A percentile compares a stretch with the other conserved stretches of the same genome.
Conservation (phyloP, 1,140 invertebrate species). For the Drosophila arizonae region DNA sequence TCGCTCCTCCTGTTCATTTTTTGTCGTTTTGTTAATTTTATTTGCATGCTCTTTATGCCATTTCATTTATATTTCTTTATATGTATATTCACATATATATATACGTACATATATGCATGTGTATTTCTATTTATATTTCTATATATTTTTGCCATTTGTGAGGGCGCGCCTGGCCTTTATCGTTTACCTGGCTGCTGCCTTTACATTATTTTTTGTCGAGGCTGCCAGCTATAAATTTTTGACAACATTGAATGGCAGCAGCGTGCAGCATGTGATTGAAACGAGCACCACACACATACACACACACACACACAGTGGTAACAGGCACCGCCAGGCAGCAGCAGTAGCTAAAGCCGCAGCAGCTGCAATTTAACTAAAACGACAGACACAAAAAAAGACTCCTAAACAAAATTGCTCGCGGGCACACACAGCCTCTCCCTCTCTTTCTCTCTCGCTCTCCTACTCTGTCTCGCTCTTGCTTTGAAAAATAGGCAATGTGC, state of each 20-base stretch:
- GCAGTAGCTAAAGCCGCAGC: constrained; percentile 17
- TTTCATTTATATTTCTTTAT: constrained; percentile 72
- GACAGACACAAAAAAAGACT: constrained; percentile 26
- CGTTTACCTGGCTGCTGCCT: constrained; percentile 22
- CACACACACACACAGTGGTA: constrained; percentile 22
- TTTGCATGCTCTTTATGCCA: constrained; percentile 71
- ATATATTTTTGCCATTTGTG: constrained; percentile 11
- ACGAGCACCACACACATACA: constrained; percentile 25
- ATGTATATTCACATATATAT: constrained; percentile 5
- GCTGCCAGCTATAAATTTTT: constrained; percentile 67
- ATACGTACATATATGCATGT: constrained; percentile 58
- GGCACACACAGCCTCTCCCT: constrained; percentile 11
- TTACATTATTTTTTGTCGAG: background rate
- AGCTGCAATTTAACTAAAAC: constrained; percentile 43
- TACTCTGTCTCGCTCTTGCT: constrained; percentile 27
- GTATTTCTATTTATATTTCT: constrained; percentile 32
- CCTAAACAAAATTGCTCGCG: constrained; percentile 54
- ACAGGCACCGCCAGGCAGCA: constrained; percentile 45
- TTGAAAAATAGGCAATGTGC: constrained; percentile 74
- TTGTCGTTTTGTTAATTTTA: constrained; percentile 72
- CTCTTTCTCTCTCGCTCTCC: background rate
- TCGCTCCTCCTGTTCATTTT: constrained; percentile 2
- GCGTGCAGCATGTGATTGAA: constrained; percentile 70
- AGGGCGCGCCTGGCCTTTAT: constrained; percentile 23
- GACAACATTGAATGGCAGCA: constrained; percentile 65